Percentiles rank a stretch among this genome's conserved stretches.
Evolutionary conservation across 1,140 invertebrate genomes (phyloP).

Genomic region (Laupala kohalensis): DNA sequence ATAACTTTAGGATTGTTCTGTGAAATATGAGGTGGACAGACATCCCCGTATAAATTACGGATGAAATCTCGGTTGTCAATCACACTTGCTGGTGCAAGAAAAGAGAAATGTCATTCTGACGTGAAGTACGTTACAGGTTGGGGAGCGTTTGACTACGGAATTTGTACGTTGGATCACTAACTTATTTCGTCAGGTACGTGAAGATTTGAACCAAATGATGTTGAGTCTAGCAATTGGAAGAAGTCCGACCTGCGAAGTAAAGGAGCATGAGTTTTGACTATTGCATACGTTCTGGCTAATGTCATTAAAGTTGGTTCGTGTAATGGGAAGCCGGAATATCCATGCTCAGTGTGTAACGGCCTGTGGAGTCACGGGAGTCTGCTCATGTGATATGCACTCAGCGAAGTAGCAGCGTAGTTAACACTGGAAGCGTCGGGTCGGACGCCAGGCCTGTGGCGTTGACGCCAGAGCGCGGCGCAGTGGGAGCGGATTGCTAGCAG

Average conservation of each 20-base stretch:
- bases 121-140: no score
- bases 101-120: background rate
- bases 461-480: no score
- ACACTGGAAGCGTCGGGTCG: background rate
- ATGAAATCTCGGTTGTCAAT: background rate
- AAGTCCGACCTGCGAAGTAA: no score
- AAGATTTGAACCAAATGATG: no score
- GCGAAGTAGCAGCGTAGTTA: background rate
- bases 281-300: background rate
- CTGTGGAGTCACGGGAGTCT: constrained; percentile 8
- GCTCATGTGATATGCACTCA: constrained; percentile 10
- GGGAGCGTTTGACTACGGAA: no score
- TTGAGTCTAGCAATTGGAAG: no score
- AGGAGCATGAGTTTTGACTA: background rate
- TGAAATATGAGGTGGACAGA: background rate
- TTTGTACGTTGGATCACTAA: no score
- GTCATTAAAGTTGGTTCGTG: background rate
- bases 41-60: background rate
- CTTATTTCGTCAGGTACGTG: no score
- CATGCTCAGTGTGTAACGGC: constrained; percentile 1
- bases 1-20: background rate
- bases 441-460: background rate
- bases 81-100: background rate
- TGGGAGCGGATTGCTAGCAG: no score
- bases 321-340: constrained; percentile 3